A percentile compares a stretch with the other conserved stretches of the same genome.
These are phyloP conservation scores for Anastatus disparis DNA, from an alignment of 1,140 invertebrate species.

Conservation along the genomic window DNA sequence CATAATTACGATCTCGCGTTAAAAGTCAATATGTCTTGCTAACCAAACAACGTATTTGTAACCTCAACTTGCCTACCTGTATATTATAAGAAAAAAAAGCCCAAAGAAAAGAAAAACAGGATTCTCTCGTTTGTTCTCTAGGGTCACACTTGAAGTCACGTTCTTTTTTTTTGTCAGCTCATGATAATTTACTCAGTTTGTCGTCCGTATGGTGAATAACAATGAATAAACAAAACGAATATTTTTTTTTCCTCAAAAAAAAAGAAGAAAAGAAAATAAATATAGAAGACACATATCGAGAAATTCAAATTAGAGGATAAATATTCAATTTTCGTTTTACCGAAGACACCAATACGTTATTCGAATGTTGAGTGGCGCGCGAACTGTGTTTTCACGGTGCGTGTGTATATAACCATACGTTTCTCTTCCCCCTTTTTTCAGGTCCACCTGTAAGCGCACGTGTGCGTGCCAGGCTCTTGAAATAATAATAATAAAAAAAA, in stretches of 20 bases:
- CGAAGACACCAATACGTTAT: no score
- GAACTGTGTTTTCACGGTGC: no score
- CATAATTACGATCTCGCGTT: constrained; percentile 52
- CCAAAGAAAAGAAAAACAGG: not conserved
- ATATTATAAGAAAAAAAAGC: not conserved
- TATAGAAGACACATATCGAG: not conserved
- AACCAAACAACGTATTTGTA: constrained; percentile 33
- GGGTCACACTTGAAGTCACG: no score
- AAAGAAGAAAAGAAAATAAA: not conserved
- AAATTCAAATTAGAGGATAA: constrained; percentile 35
- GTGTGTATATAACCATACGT: not conserved
- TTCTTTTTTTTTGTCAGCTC: no score
- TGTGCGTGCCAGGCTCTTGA: not conserved
- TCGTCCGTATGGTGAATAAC: not conserved
- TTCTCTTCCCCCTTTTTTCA: not conserved
- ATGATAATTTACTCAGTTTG: no score
- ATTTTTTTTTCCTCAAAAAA: not conserved
- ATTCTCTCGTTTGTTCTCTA: no score
- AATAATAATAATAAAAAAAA: no score
- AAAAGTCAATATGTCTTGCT: constrained; percentile 25
- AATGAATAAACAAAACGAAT: constrained; percentile 8
- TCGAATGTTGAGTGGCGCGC: not conserved
- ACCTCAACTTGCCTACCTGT: not conserved
- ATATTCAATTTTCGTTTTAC: constrained; percentile 26
- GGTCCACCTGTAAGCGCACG: constrained; percentile 20